Evolutionary conservation across 2,797 vertebrate genomes (phyloP).

Genomic region (Tolypeutes matacus): DNA sequence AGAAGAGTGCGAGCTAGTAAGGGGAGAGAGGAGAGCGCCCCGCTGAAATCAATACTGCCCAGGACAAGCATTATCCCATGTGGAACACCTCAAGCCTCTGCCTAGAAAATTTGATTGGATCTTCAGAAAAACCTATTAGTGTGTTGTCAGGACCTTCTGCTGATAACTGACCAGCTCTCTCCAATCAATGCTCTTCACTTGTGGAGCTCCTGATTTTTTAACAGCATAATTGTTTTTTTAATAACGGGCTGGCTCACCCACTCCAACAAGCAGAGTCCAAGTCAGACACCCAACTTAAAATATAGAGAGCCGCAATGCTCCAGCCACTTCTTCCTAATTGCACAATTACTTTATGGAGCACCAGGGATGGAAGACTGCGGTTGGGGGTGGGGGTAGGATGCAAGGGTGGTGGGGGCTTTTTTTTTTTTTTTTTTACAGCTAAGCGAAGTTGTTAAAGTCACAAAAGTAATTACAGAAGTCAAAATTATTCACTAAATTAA

Average conservation of each 20-base stretch:
- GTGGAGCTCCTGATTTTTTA: constrained; percentile 76
- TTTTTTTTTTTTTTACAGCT: neutral
- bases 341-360: constrained; percentile 68
- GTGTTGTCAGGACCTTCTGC: constrained; percentile 86
- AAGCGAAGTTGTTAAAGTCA: constrained; percentile 70
- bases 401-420: neutral
- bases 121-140: constrained; percentile 88
- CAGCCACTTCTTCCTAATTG: constrained; percentile 78
- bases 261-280: constrained; percentile 70
- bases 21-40: neutral
- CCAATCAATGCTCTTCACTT: constrained; percentile 83
- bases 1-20: neutral
- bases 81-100: constrained; percentile 75
- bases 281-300: constrained; percentile 72
- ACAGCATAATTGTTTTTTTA: constrained; percentile 85
- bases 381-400: neutral
- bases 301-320: neutral
- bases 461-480: constrained; percentile 72
- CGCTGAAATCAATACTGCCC: constrained; percentile 74
- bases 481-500: constrained; percentile 77
- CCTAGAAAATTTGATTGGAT: constrained; percentile 85
- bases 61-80: constrained; percentile 80
- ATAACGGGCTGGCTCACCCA: constrained; percentile 79
- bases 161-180: constrained; percentile 82
- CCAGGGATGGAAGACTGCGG: fast-evolving